Evolutionary conservation across 2,113 vertebrate genomes (phyloP).

Genomic region (Prionailurus bengalensis): DNA sequence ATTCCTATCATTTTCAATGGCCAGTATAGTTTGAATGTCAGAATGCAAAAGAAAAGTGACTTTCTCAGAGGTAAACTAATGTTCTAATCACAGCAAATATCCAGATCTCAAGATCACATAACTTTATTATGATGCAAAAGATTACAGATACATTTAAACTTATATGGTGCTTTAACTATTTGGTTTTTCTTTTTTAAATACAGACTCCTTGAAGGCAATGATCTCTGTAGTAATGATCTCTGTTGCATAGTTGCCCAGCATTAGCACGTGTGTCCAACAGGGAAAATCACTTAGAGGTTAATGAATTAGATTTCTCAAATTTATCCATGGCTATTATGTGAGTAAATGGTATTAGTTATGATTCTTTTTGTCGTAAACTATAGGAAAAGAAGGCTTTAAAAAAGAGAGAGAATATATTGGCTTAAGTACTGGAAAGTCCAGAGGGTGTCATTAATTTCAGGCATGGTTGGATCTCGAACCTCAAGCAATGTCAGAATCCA

Average conservation of each 20-base stretch:
- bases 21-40: neutral
- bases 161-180: neutral
- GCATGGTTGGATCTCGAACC: neutral
- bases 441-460: slow-evolving; percentile 4
- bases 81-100: neutral
- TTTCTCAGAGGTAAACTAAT: neutral
- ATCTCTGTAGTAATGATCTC: neutral
- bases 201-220: neutral
- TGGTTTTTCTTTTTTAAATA: neutral
- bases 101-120: neutral
- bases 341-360: slow-evolving; percentile 51
- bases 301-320: slow-evolving; percentile 64
- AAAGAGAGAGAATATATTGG: neutral
- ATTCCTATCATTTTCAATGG: neutral
- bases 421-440: neutral
- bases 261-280: neutral
- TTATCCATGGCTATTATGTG: slow-evolving; percentile 27
- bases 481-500: neutral
- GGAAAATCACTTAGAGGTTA: slow-evolving; percentile 54
- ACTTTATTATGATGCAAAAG: neutral
- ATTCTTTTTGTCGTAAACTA: slow-evolving; percentile 59
- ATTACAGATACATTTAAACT: neutral
- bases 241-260: neutral
- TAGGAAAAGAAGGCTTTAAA: neutral
- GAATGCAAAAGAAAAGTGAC: neutral